Evolutionary conservation across 2,797 vertebrate genomes (phyloP), one percentile per base, ranked within the genome.

Genomic region (Macropodus opercularis): DNA sequence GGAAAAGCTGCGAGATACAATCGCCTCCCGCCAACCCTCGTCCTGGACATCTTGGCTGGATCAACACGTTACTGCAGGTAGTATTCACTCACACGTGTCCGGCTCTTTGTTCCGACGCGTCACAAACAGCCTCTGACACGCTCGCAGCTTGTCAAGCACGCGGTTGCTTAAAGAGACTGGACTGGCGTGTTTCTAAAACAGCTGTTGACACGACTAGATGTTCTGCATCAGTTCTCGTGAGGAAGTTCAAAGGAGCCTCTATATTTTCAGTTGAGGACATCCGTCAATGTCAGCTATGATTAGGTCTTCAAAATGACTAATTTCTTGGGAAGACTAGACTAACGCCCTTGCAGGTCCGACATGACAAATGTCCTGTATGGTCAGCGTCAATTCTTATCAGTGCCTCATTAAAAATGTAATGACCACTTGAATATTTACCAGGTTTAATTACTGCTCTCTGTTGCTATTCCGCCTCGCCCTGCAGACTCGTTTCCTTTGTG

Each of bases 381-480:
- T 83, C 85, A 85, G 69, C 52, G 54, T 85, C 81, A 81, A 63
- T 85, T 85, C 77, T 84, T 87, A 85, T 89, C 84, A 83, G 80
- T 72, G 29, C 56, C 80, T 83, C 83, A 90, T 92, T 83, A 92
- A 92, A 88, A 88, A 91, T 90, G 84, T 84, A 91, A 90, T 85
- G 80, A 87, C 72, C 75, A 63, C 81, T 92, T 92, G 88, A 92
- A 91, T 90, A 92, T 91, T 92, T 89, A 90, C 83, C 36, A 72
- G 68, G 58, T 84, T 85, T 89, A 89, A 93, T 92, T 87, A 90
- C 81, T 35, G 70, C 65, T 79, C 72, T 55, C 59, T 55, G 55
- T 73, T 78, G 81, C 73, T 61, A 62, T 79, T 78, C 77, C 36
- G 62, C 49, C 15, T 6, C 46, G 51, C 55, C 69, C 47, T 8